Evolutionary conservation across 2,797 vertebrate species (phyloP), one percentile per base, ranked within the genome.

Genomic region (Parambassis ranga): DNA sequence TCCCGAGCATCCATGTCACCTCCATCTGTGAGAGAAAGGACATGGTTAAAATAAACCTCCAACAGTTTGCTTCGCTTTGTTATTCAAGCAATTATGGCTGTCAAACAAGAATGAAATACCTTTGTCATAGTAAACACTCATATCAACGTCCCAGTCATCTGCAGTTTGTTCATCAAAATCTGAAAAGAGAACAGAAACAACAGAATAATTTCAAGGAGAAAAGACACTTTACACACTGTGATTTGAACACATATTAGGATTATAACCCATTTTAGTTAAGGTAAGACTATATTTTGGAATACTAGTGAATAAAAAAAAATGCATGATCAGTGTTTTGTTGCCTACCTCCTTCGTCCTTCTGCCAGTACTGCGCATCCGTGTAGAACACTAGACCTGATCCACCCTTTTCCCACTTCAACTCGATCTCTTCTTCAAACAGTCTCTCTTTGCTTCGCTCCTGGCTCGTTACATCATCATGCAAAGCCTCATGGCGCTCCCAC

Each of bases 101-200:
- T 9, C n/a, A 13, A 28, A 22, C 1, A 30, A 62, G 28, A 10
- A 4, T 42, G 0, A 6, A 0, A 41, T 94, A 97, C 96, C 96
- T 96, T 84, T 91, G 65, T 98, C 94, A 3, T 99, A 98, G 90
- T 99, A 99, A 70, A 95, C 84, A 15, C 95, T 96, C 97, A 98
- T 97, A 84, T 99, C 98, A 61, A 99, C 95, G 1, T 99, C 98
- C 98, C 97, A 98, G 87, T 98, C 97, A 0, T 98, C 97, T 0
- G 95, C 87, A 0, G 97, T 99, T 86, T 98, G 93, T 81, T 98
- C 96, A 20, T 99, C 97, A 60, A 99, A 99, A 90, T 99, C 98
- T 99, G 14, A 36, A 30, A 38, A 39, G 86, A 1, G n/a, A 22
- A 65, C 19, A 59, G 3, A 57, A 52, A 7, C 10, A 61, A 52